Evolutionary conservation across 2,888 invertebrate species (phyloP).

Genomic region (Malthinus flaveolus): DNA sequence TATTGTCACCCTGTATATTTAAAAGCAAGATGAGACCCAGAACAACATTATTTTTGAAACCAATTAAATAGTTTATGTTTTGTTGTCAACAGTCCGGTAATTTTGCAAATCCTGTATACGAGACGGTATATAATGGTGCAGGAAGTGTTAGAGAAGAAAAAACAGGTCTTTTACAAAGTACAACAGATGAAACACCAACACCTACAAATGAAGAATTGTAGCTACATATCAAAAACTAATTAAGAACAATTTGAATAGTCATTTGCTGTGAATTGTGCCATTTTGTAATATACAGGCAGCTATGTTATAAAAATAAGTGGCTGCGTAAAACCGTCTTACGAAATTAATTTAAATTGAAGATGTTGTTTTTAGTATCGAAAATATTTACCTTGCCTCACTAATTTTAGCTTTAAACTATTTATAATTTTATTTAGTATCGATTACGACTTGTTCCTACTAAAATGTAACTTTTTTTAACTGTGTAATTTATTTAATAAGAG

Average conservation of each 20-base stretch:
- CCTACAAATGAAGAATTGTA: constrained; percentile 47
- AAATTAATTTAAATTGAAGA: constrained; percentile 6
- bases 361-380: constrained; percentile 2
- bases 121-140: constrained; percentile 69
- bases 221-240: constrained; percentile 36
- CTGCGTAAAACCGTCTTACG: constrained; percentile 12
- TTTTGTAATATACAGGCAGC: constrained; percentile 34
- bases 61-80: neutral
- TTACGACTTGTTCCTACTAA: constrained; percentile 12
- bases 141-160: constrained; percentile 58
- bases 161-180: constrained; percentile 59
- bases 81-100: constrained; percentile 62
- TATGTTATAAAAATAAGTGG: constrained; percentile 13
- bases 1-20: no score
- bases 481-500: constrained; percentile 1
- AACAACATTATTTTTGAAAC: no score
- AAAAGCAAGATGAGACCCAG: no score
- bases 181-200: constrained; percentile 55
- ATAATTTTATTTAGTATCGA: constrained; percentile 11
- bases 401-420: constrained; percentile 12
- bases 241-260: constrained; percentile 34
- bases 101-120: constrained; percentile 87
- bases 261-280: constrained; percentile 56
- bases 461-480: constrained; percentile 2
- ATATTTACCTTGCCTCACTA: constrained; percentile 24